These are phyloP conservation scores for Perca fluviatilis DNA, from an alignment of 2,113 vertebrate species.

Conservation along the genomic window DNA sequence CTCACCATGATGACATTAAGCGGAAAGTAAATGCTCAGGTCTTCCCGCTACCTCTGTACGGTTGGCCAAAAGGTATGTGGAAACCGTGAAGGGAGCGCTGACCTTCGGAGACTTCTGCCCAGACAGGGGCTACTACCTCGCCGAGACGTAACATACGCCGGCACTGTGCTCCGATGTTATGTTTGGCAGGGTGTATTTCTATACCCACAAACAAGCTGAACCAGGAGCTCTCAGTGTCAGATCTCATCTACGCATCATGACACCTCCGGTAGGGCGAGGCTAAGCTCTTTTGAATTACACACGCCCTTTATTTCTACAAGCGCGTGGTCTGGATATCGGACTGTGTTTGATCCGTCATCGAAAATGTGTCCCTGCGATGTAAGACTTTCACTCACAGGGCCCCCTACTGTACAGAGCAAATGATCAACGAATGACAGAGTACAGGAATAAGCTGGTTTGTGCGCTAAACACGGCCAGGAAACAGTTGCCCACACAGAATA, in stretches of 20 bases:
- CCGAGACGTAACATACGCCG: neutral
- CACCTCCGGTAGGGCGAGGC: neutral
- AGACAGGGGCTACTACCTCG: neutral
- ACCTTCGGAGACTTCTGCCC: constrained; percentile 18
- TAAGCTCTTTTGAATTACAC: neutral
- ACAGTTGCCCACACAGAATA: neutral
- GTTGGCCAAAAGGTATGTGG: neutral
- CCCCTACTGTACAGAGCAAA: constrained; percentile 1
- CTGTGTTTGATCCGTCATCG: neutral
- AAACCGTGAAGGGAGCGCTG: neutral
- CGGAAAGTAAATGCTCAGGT: neutral
- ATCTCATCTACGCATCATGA: constrained; percentile 14
- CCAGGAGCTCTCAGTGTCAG: rapidly evolving
- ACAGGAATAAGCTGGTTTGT: neutral
- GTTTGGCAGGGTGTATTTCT: constrained; percentile 30
- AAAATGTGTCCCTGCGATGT: neutral
- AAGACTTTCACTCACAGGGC: neutral
- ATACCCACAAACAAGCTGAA: neutral
- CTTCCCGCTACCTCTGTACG: neutral
- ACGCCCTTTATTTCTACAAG: neutral
- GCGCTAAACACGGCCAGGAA: neutral
- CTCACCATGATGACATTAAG: constrained; percentile 2
- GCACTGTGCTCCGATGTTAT: constrained; percentile 17
- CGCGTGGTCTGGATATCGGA: constrained; percentile 18
- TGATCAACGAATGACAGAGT: neutral